Evolutionary conservation across 2,888 invertebrate species (phyloP).

Genomic region (Drosophila prolongata): DNA sequence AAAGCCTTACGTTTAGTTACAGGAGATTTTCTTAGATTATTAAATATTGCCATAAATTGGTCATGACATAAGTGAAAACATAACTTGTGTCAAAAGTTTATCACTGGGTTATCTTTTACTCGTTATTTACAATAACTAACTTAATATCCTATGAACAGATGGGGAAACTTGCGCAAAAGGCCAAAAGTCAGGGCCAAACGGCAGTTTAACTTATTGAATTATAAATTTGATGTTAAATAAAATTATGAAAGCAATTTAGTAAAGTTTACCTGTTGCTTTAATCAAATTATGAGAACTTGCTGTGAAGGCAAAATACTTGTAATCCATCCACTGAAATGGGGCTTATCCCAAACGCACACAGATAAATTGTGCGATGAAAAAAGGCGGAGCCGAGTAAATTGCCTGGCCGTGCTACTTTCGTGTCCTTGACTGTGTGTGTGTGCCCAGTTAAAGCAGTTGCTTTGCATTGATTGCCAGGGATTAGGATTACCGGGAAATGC

Average conservation of each 20-base stretch:
- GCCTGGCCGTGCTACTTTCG: neutral
- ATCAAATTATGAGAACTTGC: neutral
- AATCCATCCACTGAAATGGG: neutral
- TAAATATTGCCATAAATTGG: too few relatives aligned
- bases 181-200: neutral
- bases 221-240: neutral
- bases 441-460: slow-evolving; percentile 2
- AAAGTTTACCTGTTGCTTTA: slow-evolving; percentile 3
- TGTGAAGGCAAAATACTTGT: neutral
- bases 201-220: neutral
- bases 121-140: too few relatives aligned
- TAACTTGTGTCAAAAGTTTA: too few relatives aligned
- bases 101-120: too few relatives aligned
- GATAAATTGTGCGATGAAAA: slow-evolving; percentile 9
- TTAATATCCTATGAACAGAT: too few relatives aligned
- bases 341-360: slow-evolving; percentile 15
- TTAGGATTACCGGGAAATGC: slow-evolving; percentile 42
- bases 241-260: neutral
- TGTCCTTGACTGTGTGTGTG: slow-evolving; percentile 20
- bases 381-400: slow-evolving; percentile 10
- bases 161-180: neutral
- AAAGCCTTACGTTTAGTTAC: too few relatives aligned
- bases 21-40: too few relatives aligned
- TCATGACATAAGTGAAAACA: too few relatives aligned
- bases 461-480: slow-evolving; percentile 36